Percentiles rank a stretch among this genome's conserved stretches.
These are phyloP conservation scores for Micrasema longulum DNA, from an alignment of 1,140 invertebrate species.

Conservation along the genomic window DNA sequence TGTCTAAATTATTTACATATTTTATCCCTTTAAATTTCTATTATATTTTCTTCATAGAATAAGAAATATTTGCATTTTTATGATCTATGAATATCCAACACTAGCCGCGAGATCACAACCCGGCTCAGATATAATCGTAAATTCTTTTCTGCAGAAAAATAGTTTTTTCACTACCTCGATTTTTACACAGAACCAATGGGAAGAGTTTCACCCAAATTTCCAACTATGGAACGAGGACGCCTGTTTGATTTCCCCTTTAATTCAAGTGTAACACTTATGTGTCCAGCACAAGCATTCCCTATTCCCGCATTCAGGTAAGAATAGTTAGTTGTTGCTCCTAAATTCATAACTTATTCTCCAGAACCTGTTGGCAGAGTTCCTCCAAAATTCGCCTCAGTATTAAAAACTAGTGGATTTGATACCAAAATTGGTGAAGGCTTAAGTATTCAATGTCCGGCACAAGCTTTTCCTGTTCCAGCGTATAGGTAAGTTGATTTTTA, in stretches of 20 bases:
- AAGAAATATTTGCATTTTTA: too few species aligned
- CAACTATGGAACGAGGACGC: constrained; percentile 70
- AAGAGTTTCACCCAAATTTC: constrained; percentile 70
- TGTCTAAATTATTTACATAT: constrained; percentile 14
- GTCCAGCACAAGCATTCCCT: constrained; percentile 80
- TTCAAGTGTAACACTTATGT: constrained; percentile 71
- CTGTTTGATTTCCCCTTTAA: constrained; percentile 45
- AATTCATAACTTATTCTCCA: too few species aligned
- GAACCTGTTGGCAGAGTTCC: constrained; percentile 70
- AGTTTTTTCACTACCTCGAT: constrained; percentile 42
- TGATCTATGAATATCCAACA: too few species aligned
- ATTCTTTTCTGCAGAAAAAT: too few species aligned
- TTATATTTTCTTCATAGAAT: too few species aligned
- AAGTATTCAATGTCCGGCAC: constrained; percentile 77
- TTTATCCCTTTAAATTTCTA: too few species aligned
- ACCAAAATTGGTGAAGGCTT: constrained; percentile 68
- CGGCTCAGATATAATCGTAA: too few species aligned
- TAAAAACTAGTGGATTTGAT: constrained; percentile 67
- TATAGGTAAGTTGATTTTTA: constrained; percentile 70
- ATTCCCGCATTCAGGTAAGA: constrained; percentile 67
- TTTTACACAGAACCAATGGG: constrained; percentile 72
- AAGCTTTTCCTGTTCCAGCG: constrained; percentile 75
- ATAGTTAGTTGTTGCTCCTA: too few species aligned
- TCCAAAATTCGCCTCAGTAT: constrained; percentile 71
- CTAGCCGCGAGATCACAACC: too few species aligned